phyloP scores from a whole-genome alignment of 2,797 vertebrate genomes.

The Epinephelus malabaricus region DNA sequence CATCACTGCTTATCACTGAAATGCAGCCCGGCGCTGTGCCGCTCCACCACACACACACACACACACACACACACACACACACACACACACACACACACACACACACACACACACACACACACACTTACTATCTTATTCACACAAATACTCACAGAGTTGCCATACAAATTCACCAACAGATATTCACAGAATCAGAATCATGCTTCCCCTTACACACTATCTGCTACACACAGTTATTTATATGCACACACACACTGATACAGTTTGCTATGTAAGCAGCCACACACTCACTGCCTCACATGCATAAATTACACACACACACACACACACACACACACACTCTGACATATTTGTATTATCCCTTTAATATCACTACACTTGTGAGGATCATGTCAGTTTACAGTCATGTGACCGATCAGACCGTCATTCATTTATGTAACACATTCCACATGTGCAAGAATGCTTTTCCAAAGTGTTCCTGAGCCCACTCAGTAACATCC shows the following conservation, averaged over 20 bases:
- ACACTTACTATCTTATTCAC: conserved; percentile 15
- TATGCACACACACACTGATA: neutral
- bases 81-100: neutral
- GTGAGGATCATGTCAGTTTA: neutral
- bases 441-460: neutral
- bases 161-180: conserved; percentile 53
- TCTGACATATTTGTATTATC: neutral
- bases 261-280: conserved; percentile 34
- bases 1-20: conserved; percentile 80
- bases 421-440: neutral
- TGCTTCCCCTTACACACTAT: conserved; percentile 37
- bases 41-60: conserved; percentile 59
- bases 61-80: neutral
- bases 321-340: conserved; percentile 5
- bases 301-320: conserved; percentile 2
- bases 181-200: conserved; percentile 43
- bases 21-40: conserved; percentile 68
- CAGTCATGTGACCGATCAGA: neutral
- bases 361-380: neutral
- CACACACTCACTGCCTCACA: neutral
- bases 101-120: neutral
- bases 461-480: no score
- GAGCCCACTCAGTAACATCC: no score
- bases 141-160: conserved; percentile 44
- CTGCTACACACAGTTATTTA: neutral